Base-by-base conservation (phyloP, 2,113 vertebrate species). In the Merops nubicus region DNA sequence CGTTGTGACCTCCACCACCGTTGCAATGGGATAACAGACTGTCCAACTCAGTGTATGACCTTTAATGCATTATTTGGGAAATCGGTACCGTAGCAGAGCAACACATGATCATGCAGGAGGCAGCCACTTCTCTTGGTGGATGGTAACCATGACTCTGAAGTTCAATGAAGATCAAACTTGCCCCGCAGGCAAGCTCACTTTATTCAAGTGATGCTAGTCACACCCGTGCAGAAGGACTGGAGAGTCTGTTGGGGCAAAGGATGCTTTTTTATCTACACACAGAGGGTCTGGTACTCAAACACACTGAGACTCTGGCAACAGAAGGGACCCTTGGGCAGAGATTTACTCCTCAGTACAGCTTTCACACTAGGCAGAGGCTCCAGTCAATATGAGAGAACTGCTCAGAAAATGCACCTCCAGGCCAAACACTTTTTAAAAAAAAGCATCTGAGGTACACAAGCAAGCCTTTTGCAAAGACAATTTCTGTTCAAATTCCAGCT, bases 91-190 rank as follows among this genome's bases (percentile, higher is more conserved):
- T 5, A 69, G 57, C 36, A 80, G 33, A 42, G 15, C 0, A 0
- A 63, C 68, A n/a, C 68, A 15, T 3, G 26, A n/a, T 5, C n/a
- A 43, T 0, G 0, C 42, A 65, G 50, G 15, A 54, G 28, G 31
- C 33, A 85, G 42, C 9, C 5, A 56, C 34, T 89, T 79, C 77
- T 69, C n/a, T 19, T 4, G 2, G 48, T 53, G 57, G 38, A 34
- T 15, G 21, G 23, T 20, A 78, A 21, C 15, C 0, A 0, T 33
- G 48, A 33, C 51, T 43, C 62, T 1, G 1, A 56, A 69, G 40
- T 16, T 69, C 62, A 74, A 11, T 26, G 36, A 50, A 33, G 40
- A 57, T 18, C 40, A 34, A 0, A 3, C 0, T 85, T 60, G 40
- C 6, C 82, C 63, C 20, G 33, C 7, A 53, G n/a, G 69, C 53